phyloP scores from a whole-genome alignment of 2,888 invertebrate species.

The Pseudoips prasinana region DNA sequence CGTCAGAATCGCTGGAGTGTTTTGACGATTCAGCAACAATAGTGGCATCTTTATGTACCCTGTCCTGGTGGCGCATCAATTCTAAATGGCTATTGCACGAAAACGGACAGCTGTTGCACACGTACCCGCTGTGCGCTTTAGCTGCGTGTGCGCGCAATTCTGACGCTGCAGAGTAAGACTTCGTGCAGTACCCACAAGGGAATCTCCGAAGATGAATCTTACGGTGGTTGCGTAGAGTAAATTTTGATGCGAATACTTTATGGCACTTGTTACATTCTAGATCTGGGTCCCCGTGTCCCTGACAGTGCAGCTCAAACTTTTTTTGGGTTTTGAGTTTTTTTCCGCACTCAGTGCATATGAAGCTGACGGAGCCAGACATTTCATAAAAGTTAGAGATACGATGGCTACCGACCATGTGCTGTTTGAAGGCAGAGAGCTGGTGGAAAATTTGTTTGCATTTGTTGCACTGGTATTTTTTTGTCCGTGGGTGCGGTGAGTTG shows the following conservation, averaged over 20 bases:
- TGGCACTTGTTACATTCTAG: conserved; percentile 67
- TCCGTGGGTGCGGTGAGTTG: conserved; percentile 25
- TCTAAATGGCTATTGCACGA: conserved; percentile 35
- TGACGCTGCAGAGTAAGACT: conserved; percentile 42
- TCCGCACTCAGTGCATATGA: conserved; percentile 59
- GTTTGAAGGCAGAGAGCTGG: conserved; percentile 54
- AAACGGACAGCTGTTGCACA: conserved; percentile 51
- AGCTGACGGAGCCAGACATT: conserved; percentile 35
- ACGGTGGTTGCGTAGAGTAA: conserved; percentile 61
- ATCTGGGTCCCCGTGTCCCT: conserved; percentile 71
- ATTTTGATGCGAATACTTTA: conserved; percentile 73
- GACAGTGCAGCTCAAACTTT: conserved; percentile 63
- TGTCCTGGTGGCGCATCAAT: conserved; percentile 38
- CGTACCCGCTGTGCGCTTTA: conserved; percentile 48
- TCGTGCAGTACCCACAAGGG: conserved; percentile 52
- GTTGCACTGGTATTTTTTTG: conserved; percentile 68
- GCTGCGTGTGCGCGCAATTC: conserved; percentile 48
- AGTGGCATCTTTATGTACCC: conserved; percentile 19
- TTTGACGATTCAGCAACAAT: conserved; percentile 7
- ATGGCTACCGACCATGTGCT: conserved; percentile 57
- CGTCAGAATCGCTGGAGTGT: conserved; percentile 33
- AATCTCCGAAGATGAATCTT: conserved; percentile 62
- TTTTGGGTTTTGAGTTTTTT: conserved; percentile 58
- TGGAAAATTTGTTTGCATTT: conserved; percentile 70
- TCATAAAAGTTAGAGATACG: conserved; percentile 21